phyloP scores from a whole-genome alignment of 2,113 vertebrate genomes.

The Mesitornis unicolor region DNA sequence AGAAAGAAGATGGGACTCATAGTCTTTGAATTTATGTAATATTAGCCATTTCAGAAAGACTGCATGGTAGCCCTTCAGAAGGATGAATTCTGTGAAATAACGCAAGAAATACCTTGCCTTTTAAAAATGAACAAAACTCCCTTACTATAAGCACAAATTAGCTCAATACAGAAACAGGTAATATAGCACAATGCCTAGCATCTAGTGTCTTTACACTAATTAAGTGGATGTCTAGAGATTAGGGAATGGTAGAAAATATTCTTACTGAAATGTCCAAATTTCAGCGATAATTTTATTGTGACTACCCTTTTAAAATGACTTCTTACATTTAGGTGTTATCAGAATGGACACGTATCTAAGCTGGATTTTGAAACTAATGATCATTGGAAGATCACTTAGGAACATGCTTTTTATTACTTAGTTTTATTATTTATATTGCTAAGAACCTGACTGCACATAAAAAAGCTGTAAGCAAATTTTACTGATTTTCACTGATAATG shows the following conservation, averaged over 20 bases:
- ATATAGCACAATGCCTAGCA: not conserved
- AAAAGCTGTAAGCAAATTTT: not conserved
- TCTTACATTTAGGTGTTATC: not conserved
- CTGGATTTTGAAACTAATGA: not conserved
- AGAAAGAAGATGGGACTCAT: not conserved
- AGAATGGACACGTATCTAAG: not conserved
- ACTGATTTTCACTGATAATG: not conserved
- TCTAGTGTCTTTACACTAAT: not conserved
- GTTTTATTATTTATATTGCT: too few relatives aligned
- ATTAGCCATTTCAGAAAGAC: not conserved
- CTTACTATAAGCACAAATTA: not conserved
- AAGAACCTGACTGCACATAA: not conserved
- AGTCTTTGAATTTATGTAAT: not conserved
- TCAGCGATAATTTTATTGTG: not conserved
- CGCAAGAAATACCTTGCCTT: not conserved
- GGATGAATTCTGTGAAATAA: not conserved
- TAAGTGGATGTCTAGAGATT: not conserved
- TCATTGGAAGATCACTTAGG: not conserved
- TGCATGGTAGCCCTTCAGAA: not conserved
- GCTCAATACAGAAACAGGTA: not conserved
- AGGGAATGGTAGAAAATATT: not conserved
- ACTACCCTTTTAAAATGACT: not conserved
- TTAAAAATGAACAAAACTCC: not conserved
- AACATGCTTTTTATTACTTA: not conserved
- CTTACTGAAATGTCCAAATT: not conserved